Conservation (phyloP, 2,113 vertebrate genomes). For the human (Homo sapiens) region GRCh38 chr14:37792001-37792500, state of each 20-base stretch:
- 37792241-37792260: conserved; percentile 57
- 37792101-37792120: conserved; percentile 6
- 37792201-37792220: background rate
- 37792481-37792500: conserved; percentile 14
- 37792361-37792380: conserved; percentile 80
- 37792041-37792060: background rate
- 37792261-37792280: conserved; percentile 81
- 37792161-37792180: background rate
- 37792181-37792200: conserved; percentile 44
- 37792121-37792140: conserved; percentile 8
- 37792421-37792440: background rate
- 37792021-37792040: conserved; percentile 11
- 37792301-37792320: conserved; percentile 80
- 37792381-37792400: conserved; percentile 84
- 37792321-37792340: conserved; percentile 81
- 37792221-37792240: conserved; percentile 30
- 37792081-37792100: conserved; percentile 29
- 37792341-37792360: conserved; percentile 86
- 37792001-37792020: background rate
- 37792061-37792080: conserved; percentile 19
- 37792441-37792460: conserved; percentile 3
- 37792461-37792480: conserved; percentile 2
- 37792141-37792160: background rate
- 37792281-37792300: conserved; percentile 87
- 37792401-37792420: conserved; percentile 85